Conservation (phyloP, 1,140 invertebrate genomes). For the Ruditapes philippinarum region DNA sequence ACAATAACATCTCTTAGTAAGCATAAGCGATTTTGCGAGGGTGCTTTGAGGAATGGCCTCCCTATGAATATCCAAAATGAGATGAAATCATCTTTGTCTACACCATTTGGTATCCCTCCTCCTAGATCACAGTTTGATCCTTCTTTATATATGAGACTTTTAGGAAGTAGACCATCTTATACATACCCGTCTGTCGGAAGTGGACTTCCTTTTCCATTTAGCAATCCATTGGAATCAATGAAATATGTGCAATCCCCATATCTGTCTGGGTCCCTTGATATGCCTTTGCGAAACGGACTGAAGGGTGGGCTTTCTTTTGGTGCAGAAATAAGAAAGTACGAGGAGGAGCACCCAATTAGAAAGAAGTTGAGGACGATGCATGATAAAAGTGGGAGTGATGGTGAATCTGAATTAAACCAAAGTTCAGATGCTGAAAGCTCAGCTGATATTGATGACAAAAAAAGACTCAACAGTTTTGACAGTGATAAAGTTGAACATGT, state of each 20-base stretch:
- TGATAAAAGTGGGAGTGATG: constrained; percentile 60
- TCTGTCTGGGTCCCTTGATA: not conserved
- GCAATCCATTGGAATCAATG: constrained; percentile 67
- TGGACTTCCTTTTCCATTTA: constrained; percentile 74
- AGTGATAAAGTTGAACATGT: constrained; percentile 36
- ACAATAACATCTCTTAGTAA: constrained; percentile 92
- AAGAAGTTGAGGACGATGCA: constrained; percentile 49
- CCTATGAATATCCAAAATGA: constrained; percentile 56
- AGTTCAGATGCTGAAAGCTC: constrained; percentile 52
- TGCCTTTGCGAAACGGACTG: constrained; percentile 30
- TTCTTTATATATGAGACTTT: constrained; percentile 75
- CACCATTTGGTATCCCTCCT: constrained; percentile 63
- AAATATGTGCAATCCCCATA: constrained; percentile 49
- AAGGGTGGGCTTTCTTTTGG: constrained; percentile 23
- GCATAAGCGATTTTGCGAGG: constrained; percentile 89
- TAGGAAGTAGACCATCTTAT: constrained; percentile 66
- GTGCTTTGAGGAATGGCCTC: constrained; percentile 80
- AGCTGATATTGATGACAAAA: constrained; percentile 48
- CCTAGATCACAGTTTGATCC: constrained; percentile 67
- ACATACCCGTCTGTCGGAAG: constrained; percentile 66
- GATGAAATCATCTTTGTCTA: constrained; percentile 53
- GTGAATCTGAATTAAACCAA: constrained; percentile 52
- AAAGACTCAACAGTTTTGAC: constrained; percentile 46
- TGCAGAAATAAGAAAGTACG: not conserved
- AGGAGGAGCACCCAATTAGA: constrained; percentile 21